Evolutionary conservation across 2,888 invertebrate species (phyloP), one percentile per base, ranked within the genome.

Genomic region (Byasa hedistus): DNA sequence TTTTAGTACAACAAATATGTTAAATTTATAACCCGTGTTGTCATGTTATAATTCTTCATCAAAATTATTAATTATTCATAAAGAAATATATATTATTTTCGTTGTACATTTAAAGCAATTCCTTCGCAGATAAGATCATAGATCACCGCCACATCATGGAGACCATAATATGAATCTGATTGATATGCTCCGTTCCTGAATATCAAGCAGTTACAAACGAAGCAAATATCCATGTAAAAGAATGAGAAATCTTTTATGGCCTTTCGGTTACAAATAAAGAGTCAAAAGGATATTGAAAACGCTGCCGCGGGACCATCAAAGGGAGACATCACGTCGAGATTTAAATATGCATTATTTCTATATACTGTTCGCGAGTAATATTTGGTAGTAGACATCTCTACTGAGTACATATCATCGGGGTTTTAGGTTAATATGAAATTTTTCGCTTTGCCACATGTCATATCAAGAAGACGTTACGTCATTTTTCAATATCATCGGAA

Each of bases 241-340:
- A 21, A 27, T 27, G 24, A 48, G 27, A 61, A 44, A 27, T 24
- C 48, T 52, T 32, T 60, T 63, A 36, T 59, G 56, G 27, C 32
- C 44, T 63, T 63, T 58, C 23, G 36, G 48, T 63, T 59, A 66
- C 54, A 67, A 59, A 51, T 55, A n/a, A 59, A 60, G 59, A 59
- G 63, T 67, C 66, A n/a, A 67, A 67, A 67, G 56, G 66, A 67
- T 63, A 60, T 67, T 67, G 66, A 63, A 63, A 63, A 59, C 44
- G 39, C 24, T 27, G 58, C 7, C 39, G 56, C 5, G 62, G 48
- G 27, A 36, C 21, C 59, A 21, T 66, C 58, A 63, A 63, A 67
- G 63, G 44, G 59, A 51, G 4, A 19, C 22, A 55, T 48, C 32
- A 60, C 36, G 55, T 63, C 55, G 23, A 58, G 39, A 62, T 62